These are phyloP conservation scores for Drosophila neonasuta DNA, from an alignment of 2,888 invertebrate genomes.

Conservation along the genomic window DNA sequence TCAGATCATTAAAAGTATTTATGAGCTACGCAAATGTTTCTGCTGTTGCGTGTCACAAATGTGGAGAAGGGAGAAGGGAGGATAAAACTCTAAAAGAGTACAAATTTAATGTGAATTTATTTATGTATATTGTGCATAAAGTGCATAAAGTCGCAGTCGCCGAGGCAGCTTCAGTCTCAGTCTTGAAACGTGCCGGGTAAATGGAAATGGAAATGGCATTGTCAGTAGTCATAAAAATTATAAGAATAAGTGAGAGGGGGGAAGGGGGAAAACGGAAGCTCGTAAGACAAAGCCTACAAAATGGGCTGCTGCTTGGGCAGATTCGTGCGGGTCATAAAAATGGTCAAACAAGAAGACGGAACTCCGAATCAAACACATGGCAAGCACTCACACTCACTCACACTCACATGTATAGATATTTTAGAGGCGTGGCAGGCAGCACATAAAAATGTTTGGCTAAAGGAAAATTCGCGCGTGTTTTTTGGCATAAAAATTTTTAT, in stretches of 20 bases:
- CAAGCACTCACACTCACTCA: conserved; percentile 6
- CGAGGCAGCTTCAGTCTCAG: conserved; percentile 1
- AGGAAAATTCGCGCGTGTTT: conserved; percentile 51
- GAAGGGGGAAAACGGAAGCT: conserved; percentile 6
- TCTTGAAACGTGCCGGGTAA: conserved; percentile 44
- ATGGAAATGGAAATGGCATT: conserved; percentile 43
- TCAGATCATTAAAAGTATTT: conserved; percentile 61
- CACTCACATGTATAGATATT: conserved; percentile 12
- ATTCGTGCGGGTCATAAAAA: conserved; percentile 61
- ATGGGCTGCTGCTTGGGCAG: conserved; percentile 35
- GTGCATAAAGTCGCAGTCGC: conserved; percentile 41
- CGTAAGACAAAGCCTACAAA: conserved; percentile 59
- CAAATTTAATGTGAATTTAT: conserved; percentile 58
- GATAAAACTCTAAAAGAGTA: conserved; percentile 35
- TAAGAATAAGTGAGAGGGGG: conserved; percentile 38
- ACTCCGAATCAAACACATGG: conserved; percentile 57
- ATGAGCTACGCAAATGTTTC: conserved; percentile 60
- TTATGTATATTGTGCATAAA: conserved; percentile 62
- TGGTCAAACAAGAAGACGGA: conserved; percentile 53
- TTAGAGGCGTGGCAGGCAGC: conserved; percentile 53
- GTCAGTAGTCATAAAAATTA: conserved; percentile 58
- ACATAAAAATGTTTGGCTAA: conserved; percentile 52
- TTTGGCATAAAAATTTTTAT: conserved; percentile 60
- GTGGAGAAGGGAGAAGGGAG: background rate
- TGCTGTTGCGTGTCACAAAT: background rate